Conservation (phyloP, 1,140 invertebrate genomes). For the Atta colombica region DNA sequence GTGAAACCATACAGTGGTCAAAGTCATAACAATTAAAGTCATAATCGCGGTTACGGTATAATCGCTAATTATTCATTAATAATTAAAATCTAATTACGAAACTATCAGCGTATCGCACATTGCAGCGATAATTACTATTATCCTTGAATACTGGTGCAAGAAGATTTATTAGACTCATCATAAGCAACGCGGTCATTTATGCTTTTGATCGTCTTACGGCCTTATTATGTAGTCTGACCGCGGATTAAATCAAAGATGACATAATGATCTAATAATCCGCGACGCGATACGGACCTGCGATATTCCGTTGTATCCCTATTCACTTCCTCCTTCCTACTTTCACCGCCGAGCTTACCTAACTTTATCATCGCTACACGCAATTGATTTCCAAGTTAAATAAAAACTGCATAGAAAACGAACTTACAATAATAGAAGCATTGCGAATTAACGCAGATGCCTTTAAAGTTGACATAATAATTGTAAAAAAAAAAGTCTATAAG, state of each 20-base stretch:
- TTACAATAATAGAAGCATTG: background rate
- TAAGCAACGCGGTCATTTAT: background rate
- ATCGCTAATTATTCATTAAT: slow-evolving; percentile 51
- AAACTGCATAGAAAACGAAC: background rate
- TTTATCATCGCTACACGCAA: slow-evolving; percentile 22
- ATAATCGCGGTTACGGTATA: slow-evolving; percentile 39
- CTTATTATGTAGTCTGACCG: slow-evolving; percentile 4
- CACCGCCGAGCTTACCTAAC: slow-evolving; percentile 44
- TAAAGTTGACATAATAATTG: background rate
- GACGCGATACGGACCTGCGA: slow-evolving; percentile 4
- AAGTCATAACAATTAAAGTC: slow-evolving; percentile 43
- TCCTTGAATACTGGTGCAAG: slow-evolving; percentile 20
- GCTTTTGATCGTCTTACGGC: background rate
- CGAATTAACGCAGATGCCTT: background rate
- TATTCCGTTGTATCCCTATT: background rate
- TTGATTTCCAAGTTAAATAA: slow-evolving; percentile 1
- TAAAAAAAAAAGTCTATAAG: no score
- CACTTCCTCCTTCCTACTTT: slow-evolving; percentile 48
- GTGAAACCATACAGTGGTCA: slow-evolving; percentile 7
- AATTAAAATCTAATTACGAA: slow-evolving; percentile 51
- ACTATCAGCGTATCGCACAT: slow-evolving; percentile 18
- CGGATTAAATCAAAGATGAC: slow-evolving; percentile 36
- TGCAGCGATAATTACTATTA: slow-evolving; percentile 23
- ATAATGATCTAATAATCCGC: slow-evolving; percentile 46
- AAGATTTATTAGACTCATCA: background rate